Evolutionary conservation across 2,797 vertebrate species (phyloP).

Genomic region (Thripadectes ignobilis): DNA sequence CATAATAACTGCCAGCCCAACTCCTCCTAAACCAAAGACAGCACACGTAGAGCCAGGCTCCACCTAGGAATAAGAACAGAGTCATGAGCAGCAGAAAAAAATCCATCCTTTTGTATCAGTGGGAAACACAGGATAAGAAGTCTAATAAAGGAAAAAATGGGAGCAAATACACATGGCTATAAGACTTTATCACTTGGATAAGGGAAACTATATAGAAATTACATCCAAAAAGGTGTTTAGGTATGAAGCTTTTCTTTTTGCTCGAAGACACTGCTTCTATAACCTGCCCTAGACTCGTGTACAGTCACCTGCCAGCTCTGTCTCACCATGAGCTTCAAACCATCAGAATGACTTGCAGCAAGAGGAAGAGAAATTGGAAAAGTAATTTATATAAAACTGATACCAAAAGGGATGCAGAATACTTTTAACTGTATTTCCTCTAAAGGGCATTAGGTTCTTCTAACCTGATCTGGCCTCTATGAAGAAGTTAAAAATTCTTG

Average conservation of each 20-base stretch:
- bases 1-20: slow-evolving; percentile 94
- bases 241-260: background rate
- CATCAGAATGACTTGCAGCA: background rate
- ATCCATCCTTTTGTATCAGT: background rate
- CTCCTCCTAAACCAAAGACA: slow-evolving; percentile 91
- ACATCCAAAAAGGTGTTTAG: background rate
- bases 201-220: background rate
- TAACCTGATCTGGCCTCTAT: background rate
- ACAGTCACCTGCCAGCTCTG: background rate
- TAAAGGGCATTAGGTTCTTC: background rate
- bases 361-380: background rate
- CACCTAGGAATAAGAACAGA: slow-evolving; percentile 76
- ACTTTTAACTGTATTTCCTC: background rate
- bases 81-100: background rate
- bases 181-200: background rate
- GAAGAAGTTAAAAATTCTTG: background rate
- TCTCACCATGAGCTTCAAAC: background rate
- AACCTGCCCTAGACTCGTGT: background rate
- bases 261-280: background rate
- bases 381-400: background rate
- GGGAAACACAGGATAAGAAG: background rate
- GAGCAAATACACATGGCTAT: background rate
- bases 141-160: background rate
- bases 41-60: slow-evolving; percentile 91
- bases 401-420: background rate